Conservation (phyloP, 2,113 vertebrate species). For the Gambusia affinis region DNA sequence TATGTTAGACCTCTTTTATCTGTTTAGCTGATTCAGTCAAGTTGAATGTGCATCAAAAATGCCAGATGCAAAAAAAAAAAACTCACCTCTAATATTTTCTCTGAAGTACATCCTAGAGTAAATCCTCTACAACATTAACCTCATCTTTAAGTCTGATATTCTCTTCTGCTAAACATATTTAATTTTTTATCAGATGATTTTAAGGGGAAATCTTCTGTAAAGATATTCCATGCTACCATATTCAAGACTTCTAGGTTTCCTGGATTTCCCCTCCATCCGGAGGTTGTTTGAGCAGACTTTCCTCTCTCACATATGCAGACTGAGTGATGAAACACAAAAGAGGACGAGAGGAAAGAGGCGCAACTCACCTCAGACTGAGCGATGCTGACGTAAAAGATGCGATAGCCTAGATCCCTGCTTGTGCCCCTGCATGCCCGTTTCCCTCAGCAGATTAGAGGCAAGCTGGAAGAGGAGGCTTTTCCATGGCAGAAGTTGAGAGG, state of each 20-base stretch:
- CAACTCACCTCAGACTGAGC: constrained; percentile 77
- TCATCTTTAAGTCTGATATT: constrained; percentile 29
- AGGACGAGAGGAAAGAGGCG: constrained; percentile 33
- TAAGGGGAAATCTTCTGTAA: constrained; percentile 36
- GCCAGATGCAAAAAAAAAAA: constrained; percentile 2
- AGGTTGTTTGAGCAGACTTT: constrained; percentile 48
- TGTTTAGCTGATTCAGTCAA: constrained; percentile 29
- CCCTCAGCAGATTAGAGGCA: constrained; percentile 39
- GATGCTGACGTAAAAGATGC: constrained; percentile 70
- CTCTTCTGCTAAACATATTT: constrained; percentile 35
- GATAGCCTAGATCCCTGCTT: constrained; percentile 60
- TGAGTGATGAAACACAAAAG: constrained; percentile 54
- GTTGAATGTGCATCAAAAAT: constrained; percentile 41
- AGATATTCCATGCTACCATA: constrained; percentile 44
- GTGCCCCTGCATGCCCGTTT: constrained; percentile 69
- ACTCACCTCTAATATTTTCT: constrained; percentile 41
- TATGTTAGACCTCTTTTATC: constrained; percentile 48
- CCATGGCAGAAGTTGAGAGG: constrained; percentile 74
- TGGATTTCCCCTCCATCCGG: constrained; percentile 38
- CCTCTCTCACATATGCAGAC: constrained; percentile 15
- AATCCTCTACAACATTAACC: constrained; percentile 39
- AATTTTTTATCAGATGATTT: constrained; percentile 38
- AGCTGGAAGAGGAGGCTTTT: constrained; percentile 51
- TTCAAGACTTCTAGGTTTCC: constrained; percentile 48
- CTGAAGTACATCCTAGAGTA: constrained; percentile 15